A percentile compares a stretch with the other conserved stretches of the same genome.
Conservation (phyloP, 2,113 vertebrate species). For the Lonchura striata region DNA sequence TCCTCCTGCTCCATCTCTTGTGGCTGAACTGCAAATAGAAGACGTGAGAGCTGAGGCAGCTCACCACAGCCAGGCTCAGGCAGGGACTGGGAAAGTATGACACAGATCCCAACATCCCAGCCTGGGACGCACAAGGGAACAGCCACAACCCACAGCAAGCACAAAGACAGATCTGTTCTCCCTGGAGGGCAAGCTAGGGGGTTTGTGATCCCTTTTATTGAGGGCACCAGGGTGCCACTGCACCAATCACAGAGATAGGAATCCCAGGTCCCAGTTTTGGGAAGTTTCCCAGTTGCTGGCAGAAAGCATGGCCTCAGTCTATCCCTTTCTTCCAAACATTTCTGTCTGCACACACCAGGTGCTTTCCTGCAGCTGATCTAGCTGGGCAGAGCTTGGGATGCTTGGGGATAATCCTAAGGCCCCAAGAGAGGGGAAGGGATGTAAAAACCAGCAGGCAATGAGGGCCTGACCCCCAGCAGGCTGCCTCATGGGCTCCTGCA, state of each 20-base stretch:
- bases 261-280: not conserved
- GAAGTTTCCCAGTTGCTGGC: not conserved
- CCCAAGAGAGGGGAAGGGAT: not conserved
- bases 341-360: not conserved
- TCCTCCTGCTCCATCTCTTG: constrained; percentile 59
- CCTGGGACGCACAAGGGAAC: not conserved
- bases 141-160: not conserved
- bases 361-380: not conserved
- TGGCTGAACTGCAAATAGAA: constrained; percentile 75
- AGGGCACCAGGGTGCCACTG: not conserved
- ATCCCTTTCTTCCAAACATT: not conserved
- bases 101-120: not conserved
- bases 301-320: not conserved
- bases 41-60: not conserved
- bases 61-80: not conserved
- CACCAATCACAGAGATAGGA: not conserved
- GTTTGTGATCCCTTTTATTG: not conserved
- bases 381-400: not conserved
- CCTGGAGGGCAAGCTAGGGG: not conserved
- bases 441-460: not conserved
- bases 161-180: not conserved
- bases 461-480: not conserved
- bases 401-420: not conserved
- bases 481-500: rapidly evolving
- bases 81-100: not conserved